Evolutionary conservation across 64 coral and sea anemone genomes (phyloP).

Genomic region (Trachythela sp.): DNA sequence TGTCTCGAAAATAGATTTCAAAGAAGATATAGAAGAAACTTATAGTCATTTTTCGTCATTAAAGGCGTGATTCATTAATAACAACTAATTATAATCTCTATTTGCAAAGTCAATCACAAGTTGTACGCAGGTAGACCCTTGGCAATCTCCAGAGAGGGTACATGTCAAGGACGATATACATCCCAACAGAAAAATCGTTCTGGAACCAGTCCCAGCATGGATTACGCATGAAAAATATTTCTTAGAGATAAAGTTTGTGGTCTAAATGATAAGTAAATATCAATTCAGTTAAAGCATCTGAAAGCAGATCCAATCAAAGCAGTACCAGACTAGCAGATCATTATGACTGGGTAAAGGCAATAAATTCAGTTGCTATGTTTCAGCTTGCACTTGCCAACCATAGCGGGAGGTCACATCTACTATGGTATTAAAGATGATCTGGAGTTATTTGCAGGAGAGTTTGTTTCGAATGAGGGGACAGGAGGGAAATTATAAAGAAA

Average conservation of each 20-base stretch:
- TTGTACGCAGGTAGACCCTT: neutral
- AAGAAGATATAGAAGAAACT: neutral
- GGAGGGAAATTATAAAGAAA: neutral
- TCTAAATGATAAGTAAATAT: neutral
- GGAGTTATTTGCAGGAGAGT: neutral
- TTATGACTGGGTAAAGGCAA: neutral
- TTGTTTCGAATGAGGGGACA: neutral
- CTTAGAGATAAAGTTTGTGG: neutral
- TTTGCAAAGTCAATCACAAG: neutral
- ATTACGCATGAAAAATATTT: neutral
- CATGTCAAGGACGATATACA: neutral
- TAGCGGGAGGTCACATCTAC: neutral
- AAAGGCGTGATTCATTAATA: neutral
- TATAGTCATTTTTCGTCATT: neutral
- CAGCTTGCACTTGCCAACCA: slow-evolving; percentile 2
- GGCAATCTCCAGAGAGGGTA: neutral
- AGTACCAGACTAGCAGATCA: neutral
- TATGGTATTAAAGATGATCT: slow-evolving; percentile 12
- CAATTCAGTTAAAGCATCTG: neutral
- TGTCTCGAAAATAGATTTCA: neutral
- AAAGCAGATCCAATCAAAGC: neutral
- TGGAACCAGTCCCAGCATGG: neutral
- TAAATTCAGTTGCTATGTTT: neutral
- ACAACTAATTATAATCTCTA: neutral
- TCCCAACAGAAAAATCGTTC: neutral